These are phyloP conservation scores for Polyommatus iphigenia DNA, from an alignment of 2,888 invertebrate species.

Conservation along the genomic window DNA sequence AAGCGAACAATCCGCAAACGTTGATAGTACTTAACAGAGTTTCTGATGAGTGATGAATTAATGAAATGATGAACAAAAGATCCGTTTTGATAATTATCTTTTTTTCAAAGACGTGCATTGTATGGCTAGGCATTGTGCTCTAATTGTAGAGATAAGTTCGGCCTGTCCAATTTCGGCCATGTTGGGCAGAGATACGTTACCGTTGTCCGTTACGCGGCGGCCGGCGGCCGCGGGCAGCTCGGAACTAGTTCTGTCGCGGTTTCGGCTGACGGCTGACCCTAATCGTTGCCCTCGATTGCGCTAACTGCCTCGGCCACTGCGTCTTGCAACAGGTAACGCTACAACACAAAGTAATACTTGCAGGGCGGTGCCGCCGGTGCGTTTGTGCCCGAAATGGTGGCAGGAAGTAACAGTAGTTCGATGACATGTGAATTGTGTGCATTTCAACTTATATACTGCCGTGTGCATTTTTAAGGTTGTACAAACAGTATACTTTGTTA, in stretches of 20 bases:
- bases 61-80: neutral
- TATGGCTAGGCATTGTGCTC: neutral
- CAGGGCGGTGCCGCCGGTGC: neutral
- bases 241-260: slow-evolving; percentile 47
- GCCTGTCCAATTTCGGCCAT: neutral
- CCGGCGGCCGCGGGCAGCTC: slow-evolving; percentile 35
- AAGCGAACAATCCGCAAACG: neutral
- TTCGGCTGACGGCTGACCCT: slow-evolving; percentile 55
- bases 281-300: slow-evolving; percentile 45
- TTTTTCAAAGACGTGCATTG: neutral
- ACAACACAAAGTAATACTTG: neutral
- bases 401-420: slow-evolving; percentile 3
- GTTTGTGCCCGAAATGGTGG: neutral
- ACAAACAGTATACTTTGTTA: neutral
- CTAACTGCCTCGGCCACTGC: slow-evolving; percentile 34
- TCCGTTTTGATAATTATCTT: neutral
- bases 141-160: neutral
- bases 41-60: neutral
- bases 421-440: neutral
- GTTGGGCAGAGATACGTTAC: neutral
- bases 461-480: neutral
- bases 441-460: neutral
- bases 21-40: neutral
- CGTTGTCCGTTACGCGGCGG: slow-evolving; percentile 34
- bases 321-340: slow-evolving; percentile 19